Evolutionary conservation across 2,888 invertebrate species (phyloP).

Genomic region (Panorpa germanica): DNA sequence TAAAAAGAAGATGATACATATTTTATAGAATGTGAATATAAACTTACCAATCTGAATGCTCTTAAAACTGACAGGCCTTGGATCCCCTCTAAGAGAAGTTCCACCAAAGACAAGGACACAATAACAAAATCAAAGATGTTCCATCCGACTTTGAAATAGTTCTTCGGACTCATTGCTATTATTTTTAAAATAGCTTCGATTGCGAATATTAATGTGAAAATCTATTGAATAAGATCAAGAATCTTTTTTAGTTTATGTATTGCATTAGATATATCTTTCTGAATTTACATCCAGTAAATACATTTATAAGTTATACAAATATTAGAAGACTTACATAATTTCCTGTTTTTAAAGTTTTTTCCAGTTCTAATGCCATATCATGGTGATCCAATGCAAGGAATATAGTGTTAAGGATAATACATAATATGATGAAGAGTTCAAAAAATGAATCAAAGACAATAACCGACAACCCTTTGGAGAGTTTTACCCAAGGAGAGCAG

Average conservation of each 20-base stretch:
- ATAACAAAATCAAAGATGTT: conserved; percentile 35
- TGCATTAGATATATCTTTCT: not conserved
- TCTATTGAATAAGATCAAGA: conserved; percentile 17
- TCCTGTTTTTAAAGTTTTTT: conserved; percentile 21
- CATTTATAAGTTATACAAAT: too few relatives aligned
- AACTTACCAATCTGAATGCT: conserved; percentile 30
- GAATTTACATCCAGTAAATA: too few relatives aligned
- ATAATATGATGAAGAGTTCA: conserved; percentile 34
- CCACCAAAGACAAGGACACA: conserved; percentile 29
- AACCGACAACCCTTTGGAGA: too few relatives aligned
- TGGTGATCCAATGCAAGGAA: conserved; percentile 32
- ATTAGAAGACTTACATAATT: conserved; percentile 30
- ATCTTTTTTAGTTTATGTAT: not conserved
- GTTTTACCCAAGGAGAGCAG: too few relatives aligned
- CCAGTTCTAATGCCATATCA: conserved; percentile 22
- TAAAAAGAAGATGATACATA: too few relatives aligned
- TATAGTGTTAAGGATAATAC: conserved; percentile 32
- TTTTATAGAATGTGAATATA: too few relatives aligned
- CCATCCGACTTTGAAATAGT: conserved; percentile 33
- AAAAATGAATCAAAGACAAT: conserved; percentile 34
- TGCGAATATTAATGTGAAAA: conserved; percentile 31
- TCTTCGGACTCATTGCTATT: conserved; percentile 30
- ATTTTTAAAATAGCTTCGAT: conserved; percentile 29
- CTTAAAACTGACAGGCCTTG: conserved; percentile 30
- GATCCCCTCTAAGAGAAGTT: conserved; percentile 25